These are phyloP conservation scores for Drosophila subquinaria DNA, from an alignment of 2,888 invertebrate species.

Conservation along the genomic window DNA sequence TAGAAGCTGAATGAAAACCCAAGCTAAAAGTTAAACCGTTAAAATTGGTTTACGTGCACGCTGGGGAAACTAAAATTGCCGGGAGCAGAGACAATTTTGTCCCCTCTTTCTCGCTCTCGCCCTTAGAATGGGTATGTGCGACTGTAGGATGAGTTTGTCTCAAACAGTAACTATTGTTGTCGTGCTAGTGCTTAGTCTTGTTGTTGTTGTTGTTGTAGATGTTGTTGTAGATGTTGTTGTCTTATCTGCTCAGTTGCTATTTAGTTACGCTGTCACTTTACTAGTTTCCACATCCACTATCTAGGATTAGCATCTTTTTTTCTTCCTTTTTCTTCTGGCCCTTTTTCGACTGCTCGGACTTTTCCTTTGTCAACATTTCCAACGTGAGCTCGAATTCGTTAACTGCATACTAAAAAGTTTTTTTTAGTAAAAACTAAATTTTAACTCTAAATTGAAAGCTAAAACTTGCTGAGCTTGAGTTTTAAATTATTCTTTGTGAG, in stretches of 20 bases:
- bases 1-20: conserved; percentile 17
- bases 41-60: conserved; percentile 76
- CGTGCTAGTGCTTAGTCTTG: conserved; percentile 15
- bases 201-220: conserved; percentile 19
- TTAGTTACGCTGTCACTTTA: conserved; percentile 59
- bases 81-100: conserved; percentile 3
- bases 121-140: not conserved
- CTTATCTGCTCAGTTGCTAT: conserved; percentile 55
- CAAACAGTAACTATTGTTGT: conserved; percentile 45
- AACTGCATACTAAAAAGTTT: conserved; percentile 12
- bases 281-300: conserved; percentile 40
- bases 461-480: not conserved
- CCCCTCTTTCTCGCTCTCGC: not conserved
- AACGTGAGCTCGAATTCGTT: conserved; percentile 16
- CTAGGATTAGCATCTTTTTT: conserved; percentile 20
- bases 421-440: conserved; percentile 7
- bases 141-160: conserved; percentile 27
- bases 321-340: not conserved
- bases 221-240: conserved; percentile 32
- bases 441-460: not conserved
- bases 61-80: conserved; percentile 43
- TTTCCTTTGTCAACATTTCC: conserved; percentile 5
- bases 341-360: not conserved
- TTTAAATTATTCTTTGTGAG: not conserved
- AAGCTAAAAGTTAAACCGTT: conserved; percentile 79